phyloP scores from a whole-genome alignment of 2,797 vertebrate species.

The Phalloptychus januarius region DNA sequence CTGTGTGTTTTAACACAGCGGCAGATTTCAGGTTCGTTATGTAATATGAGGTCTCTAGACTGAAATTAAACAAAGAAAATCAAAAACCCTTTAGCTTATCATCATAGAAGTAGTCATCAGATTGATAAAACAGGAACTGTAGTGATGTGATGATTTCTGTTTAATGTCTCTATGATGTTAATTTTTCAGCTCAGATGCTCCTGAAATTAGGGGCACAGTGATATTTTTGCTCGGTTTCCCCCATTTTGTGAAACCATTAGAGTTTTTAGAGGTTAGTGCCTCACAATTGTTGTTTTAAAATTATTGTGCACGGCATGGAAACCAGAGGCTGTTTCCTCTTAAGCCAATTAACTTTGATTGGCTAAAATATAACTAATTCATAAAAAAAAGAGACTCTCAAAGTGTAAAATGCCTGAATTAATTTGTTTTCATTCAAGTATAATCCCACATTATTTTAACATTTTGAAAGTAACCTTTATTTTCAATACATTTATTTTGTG shows the following conservation, averaged over 20 bases:
- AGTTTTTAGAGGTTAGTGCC: conserved; percentile 4
- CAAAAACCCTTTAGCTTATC: conserved; percentile 13
- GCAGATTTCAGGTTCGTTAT: not conserved
- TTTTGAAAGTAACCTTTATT: too few species aligned
- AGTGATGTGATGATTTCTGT: conserved; percentile 61
- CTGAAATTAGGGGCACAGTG: conserved; percentile 69
- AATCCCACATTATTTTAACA: too few species aligned
- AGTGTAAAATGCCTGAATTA: not conserved
- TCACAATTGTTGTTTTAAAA: too few species aligned
- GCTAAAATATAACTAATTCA: not conserved
- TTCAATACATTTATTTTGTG: too few species aligned
- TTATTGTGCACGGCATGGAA: too few species aligned
- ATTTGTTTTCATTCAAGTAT: not conserved
- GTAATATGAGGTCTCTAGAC: not conserved
- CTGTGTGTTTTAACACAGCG: not conserved
- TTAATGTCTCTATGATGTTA: conserved; percentile 59
- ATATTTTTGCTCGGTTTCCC: conserved; percentile 57
- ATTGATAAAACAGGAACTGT: conserved; percentile 57
- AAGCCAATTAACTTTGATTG: too few species aligned
- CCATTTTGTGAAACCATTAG: conserved; percentile 64
- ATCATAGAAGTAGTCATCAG: conserved; percentile 31
- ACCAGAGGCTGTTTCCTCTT: too few species aligned
- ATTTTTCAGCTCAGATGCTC: conserved; percentile 50
- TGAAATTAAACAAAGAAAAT: not conserved
- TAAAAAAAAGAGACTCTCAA: not conserved